Evolutionary conservation across 2,113 vertebrate species (phyloP).

Genomic region (Ploceus nigricollis): DNA sequence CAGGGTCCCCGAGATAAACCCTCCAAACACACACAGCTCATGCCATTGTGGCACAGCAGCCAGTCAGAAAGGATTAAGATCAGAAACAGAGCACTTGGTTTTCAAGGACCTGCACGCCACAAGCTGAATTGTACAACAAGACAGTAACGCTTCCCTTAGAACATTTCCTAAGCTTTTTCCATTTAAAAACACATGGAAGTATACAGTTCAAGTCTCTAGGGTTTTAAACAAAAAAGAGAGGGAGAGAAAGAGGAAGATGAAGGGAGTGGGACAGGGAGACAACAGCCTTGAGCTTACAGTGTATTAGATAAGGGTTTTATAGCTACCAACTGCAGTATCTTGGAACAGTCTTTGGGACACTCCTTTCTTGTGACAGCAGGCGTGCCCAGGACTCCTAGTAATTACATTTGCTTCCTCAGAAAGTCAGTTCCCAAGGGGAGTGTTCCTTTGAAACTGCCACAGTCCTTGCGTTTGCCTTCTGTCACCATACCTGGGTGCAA

Average conservation of each 20-base stretch:
- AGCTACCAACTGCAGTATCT: not conserved
- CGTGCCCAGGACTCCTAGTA: not conserved
- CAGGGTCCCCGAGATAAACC: not conserved
- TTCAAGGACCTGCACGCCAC: not conserved
- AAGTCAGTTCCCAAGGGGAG: not conserved
- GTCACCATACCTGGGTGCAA: not conserved
- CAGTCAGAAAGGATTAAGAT: not conserved
- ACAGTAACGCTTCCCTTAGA: not conserved
- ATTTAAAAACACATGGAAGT: not conserved
- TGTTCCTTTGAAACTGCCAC: not conserved
- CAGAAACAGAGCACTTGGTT: not conserved
- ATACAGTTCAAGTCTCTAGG: not conserved
- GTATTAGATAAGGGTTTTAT: not conserved
- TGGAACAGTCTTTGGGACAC: not conserved
- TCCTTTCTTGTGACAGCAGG: not conserved
- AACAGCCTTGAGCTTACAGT: not conserved
- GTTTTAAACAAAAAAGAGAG: not conserved
- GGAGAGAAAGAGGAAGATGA: not conserved
- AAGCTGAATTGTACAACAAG: not conserved
- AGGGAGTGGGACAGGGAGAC: not conserved
- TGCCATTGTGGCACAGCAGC: not conserved
- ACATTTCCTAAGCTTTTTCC: not conserved
- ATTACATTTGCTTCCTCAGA: not conserved
- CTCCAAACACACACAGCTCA: not conserved
- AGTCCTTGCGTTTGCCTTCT: not conserved